Evolutionary conservation across 2,888 invertebrate genomes (phyloP), one percentile per base, ranked within the genome.

Genomic region (Drosophila acutilabella): DNA sequence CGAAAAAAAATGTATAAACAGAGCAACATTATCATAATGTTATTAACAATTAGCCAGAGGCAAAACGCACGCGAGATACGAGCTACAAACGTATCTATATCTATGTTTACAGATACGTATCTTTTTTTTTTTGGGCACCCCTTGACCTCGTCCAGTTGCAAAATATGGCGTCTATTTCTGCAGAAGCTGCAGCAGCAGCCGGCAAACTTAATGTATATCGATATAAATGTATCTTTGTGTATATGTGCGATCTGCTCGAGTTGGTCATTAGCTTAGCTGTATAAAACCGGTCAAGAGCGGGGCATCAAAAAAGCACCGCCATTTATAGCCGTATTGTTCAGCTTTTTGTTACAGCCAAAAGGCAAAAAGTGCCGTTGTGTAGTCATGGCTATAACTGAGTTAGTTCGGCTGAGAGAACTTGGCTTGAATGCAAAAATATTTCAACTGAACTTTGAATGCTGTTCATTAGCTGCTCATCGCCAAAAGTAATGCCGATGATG

Each of bases 201-300:
- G 75, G 81, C 54, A 58, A 64, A 36, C 52, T 56, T 64, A 23
- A 77, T 71, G 66, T 44, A 30, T 59, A 23, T 54, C 64, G 54
- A 66, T 84, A 54, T 30, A 8, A 1, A 30, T 30, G 8, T 30
- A 30, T 30, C 7, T 30, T 8, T 1, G 6, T 30, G 8, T 30
- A 30, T 30, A 8, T 30, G 2, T 30, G 8, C 6, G 30, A 30
- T 58, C 41, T 53, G 52, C 53, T 38, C 53, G 53, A 58, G 26
- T 58, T 52, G 56, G 51, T 14, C 58, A 48, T 69, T 59, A 58
- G 45, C 33, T 40, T 88, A 80, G 88, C 80, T 82, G 82, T 82
- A 83, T 69, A 83, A 83, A 83, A 88, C 83, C 83, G 87, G 83
- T 88, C 88, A 83, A 83, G 83, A 88, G 75, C 88, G 60, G 33